Conservation (phyloP, 2,888 invertebrate species). For the Phragmatobia fuliginosa region DNA sequence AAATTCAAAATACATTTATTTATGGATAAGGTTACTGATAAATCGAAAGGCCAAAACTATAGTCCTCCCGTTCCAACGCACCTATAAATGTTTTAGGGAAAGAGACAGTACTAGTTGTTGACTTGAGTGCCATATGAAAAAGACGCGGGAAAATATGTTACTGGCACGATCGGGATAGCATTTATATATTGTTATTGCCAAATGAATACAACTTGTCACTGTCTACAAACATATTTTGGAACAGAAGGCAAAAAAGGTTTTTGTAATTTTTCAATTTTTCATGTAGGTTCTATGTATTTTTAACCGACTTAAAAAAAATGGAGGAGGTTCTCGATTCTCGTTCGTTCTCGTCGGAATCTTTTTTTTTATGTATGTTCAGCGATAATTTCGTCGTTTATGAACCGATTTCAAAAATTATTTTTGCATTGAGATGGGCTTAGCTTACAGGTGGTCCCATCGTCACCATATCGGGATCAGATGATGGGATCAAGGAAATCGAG, state of each 20-base stretch:
- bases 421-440: too few relatives aligned
- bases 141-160: constrained; percentile 44
- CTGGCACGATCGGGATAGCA: constrained; percentile 30
- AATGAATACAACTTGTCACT: constrained; percentile 37
- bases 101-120: constrained; percentile 22
- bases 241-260: neutral
- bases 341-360: too few relatives aligned
- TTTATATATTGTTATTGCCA: constrained; percentile 44
- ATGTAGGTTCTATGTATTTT: too few relatives aligned
- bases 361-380: too few relatives aligned
- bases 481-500: too few relatives aligned
- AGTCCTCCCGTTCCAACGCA: constrained; percentile 15
- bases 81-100: constrained; percentile 13
- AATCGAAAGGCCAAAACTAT: constrained; percentile 19
- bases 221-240: neutral
- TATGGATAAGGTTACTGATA: constrained; percentile 29
- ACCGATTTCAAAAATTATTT: too few relatives aligned
- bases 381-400: too few relatives aligned
- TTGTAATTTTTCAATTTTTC: neutral
- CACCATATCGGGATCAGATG: too few relatives aligned
- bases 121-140: constrained; percentile 33
- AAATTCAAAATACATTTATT: constrained; percentile 47
- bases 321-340: too few relatives aligned
- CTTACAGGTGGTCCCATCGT: too few relatives aligned
- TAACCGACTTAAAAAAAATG: too few relatives aligned